Evolutionary conservation across 2,888 invertebrate species (phyloP).

Genomic region (Drosophila kambysellisi): DNA sequence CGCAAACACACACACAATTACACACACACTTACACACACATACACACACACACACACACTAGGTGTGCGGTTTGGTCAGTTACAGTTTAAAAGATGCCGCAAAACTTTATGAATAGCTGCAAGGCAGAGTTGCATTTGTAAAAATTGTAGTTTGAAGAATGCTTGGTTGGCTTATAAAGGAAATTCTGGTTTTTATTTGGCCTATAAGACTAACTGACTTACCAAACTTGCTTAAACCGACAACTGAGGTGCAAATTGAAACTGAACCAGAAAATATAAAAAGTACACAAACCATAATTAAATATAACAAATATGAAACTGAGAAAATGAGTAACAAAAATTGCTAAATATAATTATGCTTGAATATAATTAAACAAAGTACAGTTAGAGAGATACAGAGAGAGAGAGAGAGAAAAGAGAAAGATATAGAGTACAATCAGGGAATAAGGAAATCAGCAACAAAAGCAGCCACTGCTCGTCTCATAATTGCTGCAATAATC

Average conservation of each 20-base stretch:
- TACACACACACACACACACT: background rate
- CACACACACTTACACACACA: background rate
- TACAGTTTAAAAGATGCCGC: background rate
- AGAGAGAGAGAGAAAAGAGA: background rate
- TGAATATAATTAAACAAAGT: constrained; percentile 29
- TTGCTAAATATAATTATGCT: constrained; percentile 27
- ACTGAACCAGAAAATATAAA: constrained; percentile 15
- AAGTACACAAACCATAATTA: background rate
- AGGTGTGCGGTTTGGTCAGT: background rate
- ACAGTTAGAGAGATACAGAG: constrained; percentile 5
- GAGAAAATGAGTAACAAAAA: constrained; percentile 12
- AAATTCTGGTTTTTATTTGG: background rate
- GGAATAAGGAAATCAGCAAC: constrained; percentile 46
- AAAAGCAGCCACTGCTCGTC: constrained; percentile 31
- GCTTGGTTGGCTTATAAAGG: background rate
- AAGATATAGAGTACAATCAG: background rate
- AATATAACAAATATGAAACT: constrained; percentile 2
- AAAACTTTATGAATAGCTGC: background rate
- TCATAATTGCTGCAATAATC: constrained; percentile 50
- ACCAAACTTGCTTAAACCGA: constrained; percentile 15
- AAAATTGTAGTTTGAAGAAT: background rate
- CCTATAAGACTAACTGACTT: background rate
- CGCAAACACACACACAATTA: background rate
- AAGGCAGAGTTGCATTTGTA: background rate
- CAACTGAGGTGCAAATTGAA: constrained; percentile 20